Percentiles rank a stretch among this genome's conserved stretches.
phyloP scores from a whole-genome alignment of 1,140 invertebrate genomes.

The Drosophila sturtevanti region DNA sequence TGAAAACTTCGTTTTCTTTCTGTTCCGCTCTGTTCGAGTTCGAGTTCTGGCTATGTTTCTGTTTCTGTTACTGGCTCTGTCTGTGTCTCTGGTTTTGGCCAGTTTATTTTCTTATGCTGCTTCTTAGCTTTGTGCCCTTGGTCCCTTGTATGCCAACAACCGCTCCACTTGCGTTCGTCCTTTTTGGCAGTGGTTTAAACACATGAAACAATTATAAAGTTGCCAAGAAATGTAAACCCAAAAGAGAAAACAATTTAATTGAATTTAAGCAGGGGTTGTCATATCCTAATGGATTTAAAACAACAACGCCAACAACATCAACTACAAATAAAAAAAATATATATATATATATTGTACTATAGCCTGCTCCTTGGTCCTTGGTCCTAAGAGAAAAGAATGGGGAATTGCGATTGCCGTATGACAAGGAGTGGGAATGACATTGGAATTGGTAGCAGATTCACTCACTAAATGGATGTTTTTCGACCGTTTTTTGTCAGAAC shows the following conservation, averaged over 20 bases:
- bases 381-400: slow-evolving; percentile 4
- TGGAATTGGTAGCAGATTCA: neutral
- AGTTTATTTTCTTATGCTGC: slow-evolving; percentile 73
- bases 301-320: slow-evolving; percentile 55
- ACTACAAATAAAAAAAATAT: slow-evolving; percentile 32
- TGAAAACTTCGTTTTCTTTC: slow-evolving; percentile 60
- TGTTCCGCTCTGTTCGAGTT: slow-evolving; percentile 7
- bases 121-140: slow-evolving; percentile 70
- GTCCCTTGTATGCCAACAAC: slow-evolving; percentile 13
- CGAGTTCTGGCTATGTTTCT: slow-evolving; percentile 7
- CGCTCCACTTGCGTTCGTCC: slow-evolving; percentile 25
- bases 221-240: slow-evolving; percentile 78
- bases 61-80: slow-evolving; percentile 3
- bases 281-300: slow-evolving; percentile 80
- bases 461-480: slow-evolving; percentile 6
- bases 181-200: slow-evolving; percentile 68
- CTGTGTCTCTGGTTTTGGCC: slow-evolving; percentile 55
- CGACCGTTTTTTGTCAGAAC: neutral
- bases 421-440: slow-evolving; percentile 1
- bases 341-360: slow-evolving; percentile 23
- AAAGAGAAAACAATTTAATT: slow-evolving; percentile 80
- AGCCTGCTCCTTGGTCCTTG: neutral
- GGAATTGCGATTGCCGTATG: neutral
- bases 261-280: slow-evolving; percentile 80
- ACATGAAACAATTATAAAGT: slow-evolving; percentile 81